phyloP scores from a whole-genome alignment of 2,888 invertebrate genomes.

The Drosophila nr. perissopoda region DNA sequence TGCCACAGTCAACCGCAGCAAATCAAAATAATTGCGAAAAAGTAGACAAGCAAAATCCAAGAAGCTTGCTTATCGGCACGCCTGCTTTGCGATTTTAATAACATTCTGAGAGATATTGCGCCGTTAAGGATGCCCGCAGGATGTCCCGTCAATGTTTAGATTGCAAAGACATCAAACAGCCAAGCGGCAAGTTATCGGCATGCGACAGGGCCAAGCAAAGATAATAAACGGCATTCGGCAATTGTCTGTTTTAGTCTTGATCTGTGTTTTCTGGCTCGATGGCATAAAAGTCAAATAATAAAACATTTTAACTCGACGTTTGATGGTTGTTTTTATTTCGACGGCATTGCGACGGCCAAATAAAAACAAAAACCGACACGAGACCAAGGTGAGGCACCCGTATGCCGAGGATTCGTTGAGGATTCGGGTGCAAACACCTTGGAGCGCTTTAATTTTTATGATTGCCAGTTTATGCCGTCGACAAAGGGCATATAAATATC shows the following conservation, averaged over 20 bases:
- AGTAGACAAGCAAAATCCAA: slow-evolving; percentile 23
- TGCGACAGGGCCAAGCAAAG: slow-evolving; percentile 49
- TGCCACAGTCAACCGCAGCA: slow-evolving; percentile 40
- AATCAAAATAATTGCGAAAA: slow-evolving; percentile 65
- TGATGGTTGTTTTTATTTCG: slow-evolving; percentile 83
- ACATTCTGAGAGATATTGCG: slow-evolving; percentile 69
- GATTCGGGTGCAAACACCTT: slow-evolving; percentile 62
- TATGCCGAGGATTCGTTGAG: slow-evolving; percentile 1
- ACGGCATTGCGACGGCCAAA: slow-evolving; percentile 78
- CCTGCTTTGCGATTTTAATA: slow-evolving; percentile 70
- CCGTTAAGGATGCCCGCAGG: slow-evolving; percentile 58
- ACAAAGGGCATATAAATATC: slow-evolving; percentile 33
- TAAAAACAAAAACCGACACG: slow-evolving; percentile 69
- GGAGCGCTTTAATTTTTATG: slow-evolving; percentile 75
- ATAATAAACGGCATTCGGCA: slow-evolving; percentile 70
- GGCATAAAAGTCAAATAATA: slow-evolving; percentile 73
- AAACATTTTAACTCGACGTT: slow-evolving; percentile 81
- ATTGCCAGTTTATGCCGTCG: slow-evolving; percentile 48
- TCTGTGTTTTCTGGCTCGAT: slow-evolving; percentile 7
- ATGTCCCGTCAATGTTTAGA: slow-evolving; percentile 52
- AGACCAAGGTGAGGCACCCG: slow-evolving; percentile 32
- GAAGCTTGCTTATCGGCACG: slow-evolving; percentile 59
- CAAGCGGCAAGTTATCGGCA: slow-evolving; percentile 58
- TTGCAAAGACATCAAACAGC: slow-evolving; percentile 60
- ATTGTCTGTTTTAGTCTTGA: slow-evolving; percentile 59